phyloP scores from a whole-genome alignment of 92 coral and sea anemone genomes.

The Zoanthus sociatus region DNA sequence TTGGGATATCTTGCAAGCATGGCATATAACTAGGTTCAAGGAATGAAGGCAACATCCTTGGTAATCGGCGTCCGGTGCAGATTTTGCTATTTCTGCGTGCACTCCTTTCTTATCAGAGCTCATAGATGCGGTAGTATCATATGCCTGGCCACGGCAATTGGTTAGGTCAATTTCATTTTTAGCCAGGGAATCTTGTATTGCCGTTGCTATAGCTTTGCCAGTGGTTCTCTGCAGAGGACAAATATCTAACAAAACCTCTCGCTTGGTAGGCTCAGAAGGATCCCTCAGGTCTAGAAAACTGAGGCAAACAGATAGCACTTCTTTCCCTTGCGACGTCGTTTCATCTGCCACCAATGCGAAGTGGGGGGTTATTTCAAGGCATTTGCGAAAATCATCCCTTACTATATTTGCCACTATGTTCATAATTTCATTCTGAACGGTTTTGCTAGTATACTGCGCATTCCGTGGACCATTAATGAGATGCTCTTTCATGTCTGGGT shows the following conservation, averaged over 20 bases:
- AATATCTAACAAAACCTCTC: constrained; percentile 67
- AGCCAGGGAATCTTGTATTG: constrained; percentile 70
- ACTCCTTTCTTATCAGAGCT: constrained; percentile 77
- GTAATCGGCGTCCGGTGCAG: constrained; percentile 76
- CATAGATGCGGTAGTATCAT: constrained; percentile 74
- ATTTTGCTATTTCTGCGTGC: constrained; percentile 71
- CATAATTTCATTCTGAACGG: constrained; percentile 63
- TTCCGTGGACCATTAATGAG: constrained; percentile 62
- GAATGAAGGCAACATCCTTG: constrained; percentile 78
- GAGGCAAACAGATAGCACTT: constrained; percentile 75
- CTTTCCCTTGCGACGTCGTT: constrained; percentile 72
- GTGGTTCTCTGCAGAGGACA: constrained; percentile 74
- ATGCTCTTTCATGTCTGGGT: constrained; percentile 64
- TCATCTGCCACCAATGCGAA: constrained; percentile 66
- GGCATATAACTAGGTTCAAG: constrained; percentile 73
- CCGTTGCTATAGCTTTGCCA: constrained; percentile 64
- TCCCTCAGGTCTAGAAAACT: constrained; percentile 72
- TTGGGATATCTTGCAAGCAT: constrained; percentile 65
- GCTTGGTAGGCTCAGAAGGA: constrained; percentile 60
- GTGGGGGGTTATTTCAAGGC: constrained; percentile 63
- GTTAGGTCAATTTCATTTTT: constrained; percentile 66
- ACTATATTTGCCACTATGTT: constrained; percentile 39
- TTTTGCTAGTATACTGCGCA: constrained; percentile 71
- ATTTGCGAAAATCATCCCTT: constrained; percentile 57
- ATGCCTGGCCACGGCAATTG: constrained; percentile 77